Conservation (phyloP, 2,888 invertebrate species). For the Euplagia quadripunctaria region DNA sequence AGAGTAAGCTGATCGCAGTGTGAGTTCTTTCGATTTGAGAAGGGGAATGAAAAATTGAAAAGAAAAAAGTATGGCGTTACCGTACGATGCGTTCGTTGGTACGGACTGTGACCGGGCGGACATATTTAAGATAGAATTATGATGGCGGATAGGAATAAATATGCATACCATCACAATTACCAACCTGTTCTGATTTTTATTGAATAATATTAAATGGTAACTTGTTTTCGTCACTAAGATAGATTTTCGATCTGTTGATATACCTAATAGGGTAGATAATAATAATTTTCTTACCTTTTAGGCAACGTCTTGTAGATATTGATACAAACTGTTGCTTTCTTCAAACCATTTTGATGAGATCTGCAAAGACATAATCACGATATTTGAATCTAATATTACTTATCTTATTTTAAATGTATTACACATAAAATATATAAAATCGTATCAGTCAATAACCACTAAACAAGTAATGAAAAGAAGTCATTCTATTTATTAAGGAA, state of each 20-base stretch:
- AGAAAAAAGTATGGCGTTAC: slow-evolving; percentile 68
- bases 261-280: not conserved
- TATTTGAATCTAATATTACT: slow-evolving; percentile 7
- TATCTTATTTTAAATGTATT: not conserved
- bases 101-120: slow-evolving; percentile 54
- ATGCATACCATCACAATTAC: slow-evolving; percentile 16
- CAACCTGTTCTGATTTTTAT: not conserved
- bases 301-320: slow-evolving; percentile 69
- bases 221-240: not conserved
- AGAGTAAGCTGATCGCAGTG: slow-evolving; percentile 66
- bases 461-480: not conserved
- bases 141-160: slow-evolving; percentile 58
- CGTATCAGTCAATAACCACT: not conserved
- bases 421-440: not conserved
- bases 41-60: slow-evolving; percentile 81
- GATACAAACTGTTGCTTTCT: slow-evolving; percentile 47
- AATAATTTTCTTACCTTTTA: slow-evolving; percentile 66
- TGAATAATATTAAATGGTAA: not conserved
- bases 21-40: slow-evolving; percentile 76
- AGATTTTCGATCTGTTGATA: not conserved
- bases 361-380: slow-evolving; percentile 65
- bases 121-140: slow-evolving; percentile 59
- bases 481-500: too few relatives aligned
- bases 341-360: slow-evolving; percentile 81
- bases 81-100: slow-evolving; percentile 55